Evolutionary conservation across 2,113 vertebrate species (phyloP).

Genomic region (Thalassoma bifasciatum): DNA sequence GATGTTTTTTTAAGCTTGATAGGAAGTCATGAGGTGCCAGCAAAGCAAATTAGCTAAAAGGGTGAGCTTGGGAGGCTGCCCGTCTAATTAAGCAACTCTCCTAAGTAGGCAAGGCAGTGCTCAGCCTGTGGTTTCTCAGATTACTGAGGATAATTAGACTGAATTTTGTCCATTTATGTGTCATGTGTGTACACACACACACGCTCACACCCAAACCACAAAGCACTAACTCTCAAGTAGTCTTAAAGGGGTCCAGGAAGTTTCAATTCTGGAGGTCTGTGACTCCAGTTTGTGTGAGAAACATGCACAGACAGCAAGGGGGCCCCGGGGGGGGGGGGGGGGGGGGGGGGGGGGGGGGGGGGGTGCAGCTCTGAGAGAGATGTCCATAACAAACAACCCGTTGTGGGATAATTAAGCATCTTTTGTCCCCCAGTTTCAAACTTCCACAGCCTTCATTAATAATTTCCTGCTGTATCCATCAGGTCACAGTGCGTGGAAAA

Average conservation of each 20-base stretch:
- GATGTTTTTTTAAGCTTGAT: slow-evolving; percentile 35
- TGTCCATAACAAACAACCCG: slow-evolving; percentile 1
- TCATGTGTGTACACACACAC: slow-evolving; percentile 31
- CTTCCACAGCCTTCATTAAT: slow-evolving; percentile 35
- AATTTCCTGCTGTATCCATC: slow-evolving; percentile 47
- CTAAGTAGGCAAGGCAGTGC: slow-evolving; percentile 31
- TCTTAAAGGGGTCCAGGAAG: background rate
- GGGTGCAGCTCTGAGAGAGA: background rate
- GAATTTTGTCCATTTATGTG: slow-evolving; percentile 49
- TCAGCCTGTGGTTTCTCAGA: slow-evolving; percentile 37
- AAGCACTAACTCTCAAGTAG: slow-evolving; percentile 16
- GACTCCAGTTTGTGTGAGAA: background rate
- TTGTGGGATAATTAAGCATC: slow-evolving; percentile 4
- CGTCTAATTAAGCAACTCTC: slow-evolving; percentile 70
- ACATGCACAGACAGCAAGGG: background rate
- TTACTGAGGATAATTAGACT: slow-evolving; percentile 61
- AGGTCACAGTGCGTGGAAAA: slow-evolving; percentile 45
- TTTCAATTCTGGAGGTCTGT: slow-evolving; percentile 10
- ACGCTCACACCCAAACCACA: slow-evolving; percentile 9
- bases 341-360: too few species aligned
- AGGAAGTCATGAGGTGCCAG: slow-evolving; percentile 55
- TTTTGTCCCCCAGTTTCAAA: slow-evolving; percentile 6
- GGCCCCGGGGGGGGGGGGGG: too few species aligned
- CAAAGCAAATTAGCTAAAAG: slow-evolving; percentile 52
- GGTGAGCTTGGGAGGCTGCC: slow-evolving; percentile 51